phyloP scores from a whole-genome alignment of 2,113 vertebrate genomes.

The Tragulus kanchil region DNA sequence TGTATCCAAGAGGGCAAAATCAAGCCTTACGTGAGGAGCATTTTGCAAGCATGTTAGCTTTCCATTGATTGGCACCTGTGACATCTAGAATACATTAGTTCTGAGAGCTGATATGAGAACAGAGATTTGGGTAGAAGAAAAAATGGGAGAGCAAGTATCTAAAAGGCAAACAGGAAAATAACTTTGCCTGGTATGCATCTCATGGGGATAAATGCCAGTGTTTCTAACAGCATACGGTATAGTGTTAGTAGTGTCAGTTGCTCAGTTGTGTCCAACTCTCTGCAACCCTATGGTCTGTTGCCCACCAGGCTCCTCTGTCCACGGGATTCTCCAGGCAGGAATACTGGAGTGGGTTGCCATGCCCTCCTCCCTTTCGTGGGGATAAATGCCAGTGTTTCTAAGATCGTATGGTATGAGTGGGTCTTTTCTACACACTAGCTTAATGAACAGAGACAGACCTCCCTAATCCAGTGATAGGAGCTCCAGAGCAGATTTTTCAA shows the following conservation, averaged over 20 bases:
- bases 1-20: background rate
- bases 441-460: slow-evolving; percentile 42
- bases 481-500: slow-evolving; percentile 67
- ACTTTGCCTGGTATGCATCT: background rate
- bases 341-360: no score
- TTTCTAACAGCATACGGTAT: no score
- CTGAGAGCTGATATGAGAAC: slow-evolving; percentile 16
- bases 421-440: background rate
- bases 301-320: no score
- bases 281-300: no score
- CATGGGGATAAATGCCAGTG: background rate
- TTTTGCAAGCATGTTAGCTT: slow-evolving; percentile 14
- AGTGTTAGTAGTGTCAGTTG: no score
- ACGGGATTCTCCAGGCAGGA: no score
- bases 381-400: background rate
- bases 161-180: slow-evolving; percentile 28
- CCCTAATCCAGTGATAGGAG: background rate
- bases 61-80: background rate
- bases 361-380: background rate
- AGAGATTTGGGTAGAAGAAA: background rate
- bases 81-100: background rate
- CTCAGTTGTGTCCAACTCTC: no score
- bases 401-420: background rate
- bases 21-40: background rate
- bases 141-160: background rate